Conservation (phyloP, 2,797 vertebrate species). For the Lateolabrax maculatus region DNA sequence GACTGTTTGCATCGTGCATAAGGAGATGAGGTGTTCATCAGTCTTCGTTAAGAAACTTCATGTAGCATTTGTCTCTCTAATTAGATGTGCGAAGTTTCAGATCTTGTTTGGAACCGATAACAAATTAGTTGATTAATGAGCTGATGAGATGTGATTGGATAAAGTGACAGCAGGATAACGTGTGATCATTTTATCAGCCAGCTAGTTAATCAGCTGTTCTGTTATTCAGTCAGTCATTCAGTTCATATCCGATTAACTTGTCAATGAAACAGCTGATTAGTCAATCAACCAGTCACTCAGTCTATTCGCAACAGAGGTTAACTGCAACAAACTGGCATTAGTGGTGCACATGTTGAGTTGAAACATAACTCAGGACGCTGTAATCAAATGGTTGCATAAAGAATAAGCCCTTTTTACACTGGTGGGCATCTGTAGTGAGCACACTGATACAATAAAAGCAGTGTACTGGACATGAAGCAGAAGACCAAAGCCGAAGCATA, state of each 20-base stretch:
- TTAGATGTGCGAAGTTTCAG: constrained; percentile 58
- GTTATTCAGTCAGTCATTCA: constrained; percentile 33
- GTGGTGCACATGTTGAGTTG: background rate
- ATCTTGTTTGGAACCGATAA: constrained; percentile 60
- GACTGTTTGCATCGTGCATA: constrained; percentile 7
- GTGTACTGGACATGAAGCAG: background rate
- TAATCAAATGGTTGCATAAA: background rate
- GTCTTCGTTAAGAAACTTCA: constrained; percentile 65
- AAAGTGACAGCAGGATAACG: constrained; percentile 64
- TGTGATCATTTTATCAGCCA: constrained; percentile 65
- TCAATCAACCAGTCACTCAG: constrained; percentile 16
- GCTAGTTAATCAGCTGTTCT: constrained; percentile 37
- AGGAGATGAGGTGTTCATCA: constrained; percentile 60
- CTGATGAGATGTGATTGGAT: constrained; percentile 66
- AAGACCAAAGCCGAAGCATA: background rate
- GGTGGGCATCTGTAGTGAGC: background rate
- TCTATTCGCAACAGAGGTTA: constrained; percentile 8
- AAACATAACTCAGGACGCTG: background rate
- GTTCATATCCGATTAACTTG: constrained; percentile 24
- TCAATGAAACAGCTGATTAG: constrained; percentile 19
- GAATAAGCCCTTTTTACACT: background rate
- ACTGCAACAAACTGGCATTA: background rate
- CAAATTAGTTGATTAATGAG: constrained; percentile 67
- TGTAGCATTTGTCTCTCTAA: constrained; percentile 65
- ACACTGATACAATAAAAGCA: background rate